Base-by-base conservation (phyloP, 2,888 invertebrate genomes). In the Cataglyphis albicans region DNA sequence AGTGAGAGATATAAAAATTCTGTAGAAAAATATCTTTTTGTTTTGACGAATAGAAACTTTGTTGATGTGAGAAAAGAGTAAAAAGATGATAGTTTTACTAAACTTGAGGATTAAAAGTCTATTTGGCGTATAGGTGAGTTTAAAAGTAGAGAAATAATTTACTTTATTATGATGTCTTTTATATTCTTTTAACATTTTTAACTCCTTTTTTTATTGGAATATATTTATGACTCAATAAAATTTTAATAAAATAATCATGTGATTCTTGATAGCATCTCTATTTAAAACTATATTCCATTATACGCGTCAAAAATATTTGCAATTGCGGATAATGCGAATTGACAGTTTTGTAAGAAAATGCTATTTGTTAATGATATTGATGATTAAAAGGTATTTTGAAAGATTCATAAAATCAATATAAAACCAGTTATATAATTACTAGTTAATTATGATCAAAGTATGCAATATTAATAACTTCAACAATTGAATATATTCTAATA, bases 191-290 rank as follows among this genome's bases (percentile, higher is more conserved):
- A n/a, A 32, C 7, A 9, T n/a, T 29, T 83, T 74, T 29, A 29
- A 73, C 61, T 70, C 38, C 68, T 73, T 52, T 57, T 57, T 82
- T 78, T 52, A 73, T 65, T 55, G 67, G 35, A 41, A 61, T 65
- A 21, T 76, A 75, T 72, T 74, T 55, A 64, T 74, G 21, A 55
- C 25, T 25, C 59, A 32, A 32, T 32, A 32, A 6, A 32, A 32
- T 32, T 6, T 64, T 9, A 38, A 38, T 25, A 74, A 80, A 81
- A 75, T 70, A 76, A 5, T 21, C 21, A 5, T 3, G 10, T 12
- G 4, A 2, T n/a, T 63, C 35, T 5, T 5, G 21, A 21, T 63
- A 63, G 3, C 6, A 32, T 25, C 1, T 29, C 32, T 4, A 35
- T 25, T 48, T 70, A 29, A 82, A 59, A 67, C 35, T 67, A 76